These are phyloP conservation scores for Trinectes maculatus DNA, from an alignment of 2,113 vertebrate genomes.

Conservation along the genomic window DNA sequence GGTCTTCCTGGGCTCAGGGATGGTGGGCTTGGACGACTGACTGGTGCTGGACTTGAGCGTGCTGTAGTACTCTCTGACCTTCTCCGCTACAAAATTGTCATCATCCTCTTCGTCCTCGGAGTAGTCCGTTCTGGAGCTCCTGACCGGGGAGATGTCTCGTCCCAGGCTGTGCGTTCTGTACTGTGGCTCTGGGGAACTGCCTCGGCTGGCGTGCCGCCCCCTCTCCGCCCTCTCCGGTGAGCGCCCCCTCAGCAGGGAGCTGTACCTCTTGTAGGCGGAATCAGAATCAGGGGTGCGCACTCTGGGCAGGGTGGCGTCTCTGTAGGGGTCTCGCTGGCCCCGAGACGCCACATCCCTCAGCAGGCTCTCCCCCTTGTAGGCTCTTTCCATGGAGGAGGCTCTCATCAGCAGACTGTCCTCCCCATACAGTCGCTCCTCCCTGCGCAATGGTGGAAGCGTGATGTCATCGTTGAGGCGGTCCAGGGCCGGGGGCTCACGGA, in stretches of 20 bases:
- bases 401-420: conserved; percentile 68
- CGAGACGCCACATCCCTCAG: conserved; percentile 56
- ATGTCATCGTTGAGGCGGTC: conserved; percentile 70
- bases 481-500: conserved; percentile 60
- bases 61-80: conserved; percentile 86
- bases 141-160: conserved; percentile 72
- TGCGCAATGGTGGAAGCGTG: conserved; percentile 18
- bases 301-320: conserved; percentile 67
- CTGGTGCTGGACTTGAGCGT: conserved; percentile 74
- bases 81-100: conserved; percentile 73
- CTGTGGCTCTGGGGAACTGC: conserved; percentile 47
- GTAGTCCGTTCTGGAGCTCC: conserved; percentile 55
- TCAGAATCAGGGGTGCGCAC: conserved; percentile 74
- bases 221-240: conserved; percentile 65
- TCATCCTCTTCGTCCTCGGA: conserved; percentile 78
- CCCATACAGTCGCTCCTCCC: conserved; percentile 44
- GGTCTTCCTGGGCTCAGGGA: conserved; percentile 85
- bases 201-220: conserved; percentile 47
- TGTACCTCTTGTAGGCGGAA: conserved; percentile 76
- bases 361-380: conserved; percentile 64
- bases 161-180: conserved; percentile 77
- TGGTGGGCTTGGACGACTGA: conserved; percentile 70
- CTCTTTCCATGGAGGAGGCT: conserved; percentile 64
- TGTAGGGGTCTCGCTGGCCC: conserved; percentile 40
- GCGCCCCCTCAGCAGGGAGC: conserved; percentile 74